Conservation (phyloP, 2,888 invertebrate genomes). For the Scaptodrosophila latifasciaeformis region DNA sequence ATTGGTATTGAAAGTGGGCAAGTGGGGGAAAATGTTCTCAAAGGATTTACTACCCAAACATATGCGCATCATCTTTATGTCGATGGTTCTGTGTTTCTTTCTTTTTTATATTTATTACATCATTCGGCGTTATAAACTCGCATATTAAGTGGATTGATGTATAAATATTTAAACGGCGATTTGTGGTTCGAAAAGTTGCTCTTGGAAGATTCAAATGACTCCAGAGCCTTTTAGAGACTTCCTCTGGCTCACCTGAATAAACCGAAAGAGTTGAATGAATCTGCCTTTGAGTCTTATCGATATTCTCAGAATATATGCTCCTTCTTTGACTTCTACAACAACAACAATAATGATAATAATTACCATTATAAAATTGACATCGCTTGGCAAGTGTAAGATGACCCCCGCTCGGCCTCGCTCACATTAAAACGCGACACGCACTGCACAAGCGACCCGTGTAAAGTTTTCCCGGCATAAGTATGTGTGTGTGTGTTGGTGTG, state of each 20-base stretch:
- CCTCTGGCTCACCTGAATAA: too few relatives aligned
- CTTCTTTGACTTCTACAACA: too few relatives aligned
- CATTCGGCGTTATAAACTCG: constrained; percentile 65
- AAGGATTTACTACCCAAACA: constrained; percentile 36
- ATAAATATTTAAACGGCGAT: constrained; percentile 74
- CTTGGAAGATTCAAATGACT: background rate
- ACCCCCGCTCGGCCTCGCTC: background rate
- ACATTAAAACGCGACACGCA: constrained; percentile 57
- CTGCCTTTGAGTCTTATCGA: too few relatives aligned
- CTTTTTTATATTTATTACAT: constrained; percentile 61
- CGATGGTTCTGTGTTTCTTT: constrained; percentile 11
- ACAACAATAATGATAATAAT: too few relatives aligned
- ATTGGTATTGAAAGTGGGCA: too few relatives aligned
- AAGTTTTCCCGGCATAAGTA: too few relatives aligned
- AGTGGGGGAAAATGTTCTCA: too few relatives aligned
- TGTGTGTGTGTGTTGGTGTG: too few relatives aligned
- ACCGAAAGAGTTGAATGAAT: too few relatives aligned
- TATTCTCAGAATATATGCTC: too few relatives aligned
- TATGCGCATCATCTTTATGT: constrained; percentile 42
- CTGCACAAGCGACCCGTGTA: constrained; percentile 32
- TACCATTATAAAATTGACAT: background rate
- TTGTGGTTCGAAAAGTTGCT: constrained; percentile 55
- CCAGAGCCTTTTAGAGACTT: too few relatives aligned
- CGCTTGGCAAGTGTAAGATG: background rate
- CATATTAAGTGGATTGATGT: constrained; percentile 74